These are phyloP conservation scores for Heliconius hewitsoni DNA, from an alignment of 1,140 invertebrate species.

Conservation along the genomic window DNA sequence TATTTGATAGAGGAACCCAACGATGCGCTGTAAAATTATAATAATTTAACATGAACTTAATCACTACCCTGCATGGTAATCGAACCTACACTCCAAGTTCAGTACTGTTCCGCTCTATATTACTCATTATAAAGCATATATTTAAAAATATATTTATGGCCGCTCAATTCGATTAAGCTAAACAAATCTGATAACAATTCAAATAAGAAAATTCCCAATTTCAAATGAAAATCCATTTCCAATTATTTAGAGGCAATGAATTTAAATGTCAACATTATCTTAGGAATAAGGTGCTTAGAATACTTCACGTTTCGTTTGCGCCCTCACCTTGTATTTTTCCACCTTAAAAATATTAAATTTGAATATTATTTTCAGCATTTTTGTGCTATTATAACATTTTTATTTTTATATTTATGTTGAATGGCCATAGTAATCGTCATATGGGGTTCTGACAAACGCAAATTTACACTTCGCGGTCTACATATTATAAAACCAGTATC, in stretches of 20 bases:
- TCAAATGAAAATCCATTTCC: constrained; percentile 16
- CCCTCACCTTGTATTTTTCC: neutral
- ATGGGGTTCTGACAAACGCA: constrained; percentile 11
- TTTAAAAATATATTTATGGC: neutral
- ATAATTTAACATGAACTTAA: too few relatives aligned
- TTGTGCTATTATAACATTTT: too few relatives aligned
- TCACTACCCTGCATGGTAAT: too few relatives aligned
- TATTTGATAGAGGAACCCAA: too few relatives aligned
- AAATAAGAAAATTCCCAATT: constrained; percentile 12
- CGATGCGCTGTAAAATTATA: too few relatives aligned
- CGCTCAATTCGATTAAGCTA: neutral
- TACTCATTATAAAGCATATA: neutral
- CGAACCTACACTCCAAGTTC: too few relatives aligned
- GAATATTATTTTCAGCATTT: constrained; percentile 3
- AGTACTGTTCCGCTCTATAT: too few relatives aligned
- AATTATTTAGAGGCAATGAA: constrained; percentile 26
- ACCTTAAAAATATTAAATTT: constrained; percentile 5
- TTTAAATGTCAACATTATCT: constrained; percentile 17
- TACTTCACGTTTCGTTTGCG: constrained; percentile 2
- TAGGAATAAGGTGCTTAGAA: constrained; percentile 11
- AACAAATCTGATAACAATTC: constrained; percentile 7
- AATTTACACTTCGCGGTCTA: constrained; percentile 12
- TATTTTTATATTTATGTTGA: too few relatives aligned
- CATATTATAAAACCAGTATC: constrained; percentile 2
- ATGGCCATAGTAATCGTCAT: too few relatives aligned